phyloP scores from a whole-genome alignment of 2,797 vertebrate species.

The Pseudomugil tenellus region DNA sequence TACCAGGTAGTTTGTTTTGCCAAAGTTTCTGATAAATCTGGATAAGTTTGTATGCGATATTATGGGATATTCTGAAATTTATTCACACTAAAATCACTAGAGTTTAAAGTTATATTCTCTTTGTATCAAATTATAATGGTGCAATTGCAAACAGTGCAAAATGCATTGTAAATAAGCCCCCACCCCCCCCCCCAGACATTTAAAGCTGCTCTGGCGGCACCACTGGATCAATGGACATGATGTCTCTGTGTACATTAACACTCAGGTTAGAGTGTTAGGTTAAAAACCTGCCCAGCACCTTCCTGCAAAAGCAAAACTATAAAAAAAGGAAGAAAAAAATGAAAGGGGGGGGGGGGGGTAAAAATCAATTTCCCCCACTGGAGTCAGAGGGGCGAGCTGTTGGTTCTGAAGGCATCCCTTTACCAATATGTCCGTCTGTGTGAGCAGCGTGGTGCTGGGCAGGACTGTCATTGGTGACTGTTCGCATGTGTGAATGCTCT shows the following conservation, averaged over 20 bases:
- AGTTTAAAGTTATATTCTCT: conserved; percentile 14
- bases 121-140: conserved; percentile 3
- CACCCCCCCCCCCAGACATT: conserved; percentile 60
- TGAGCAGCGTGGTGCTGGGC: conserved; percentile 35
- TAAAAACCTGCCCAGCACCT: conserved; percentile 92
- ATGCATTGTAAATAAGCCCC: conserved; percentile 22
- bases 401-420: conserved; percentile 86
- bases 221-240: conserved; percentile 94
- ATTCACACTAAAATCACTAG: conserved; percentile 12
- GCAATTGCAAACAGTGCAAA: conserved; percentile 13
- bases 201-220: conserved; percentile 73
- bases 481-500: conserved; percentile 67
- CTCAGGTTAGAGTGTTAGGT: conserved; percentile 95
- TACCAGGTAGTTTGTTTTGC: conserved; percentile 62
- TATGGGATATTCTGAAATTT: too few species aligned
- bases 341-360: conserved; percentile 17
- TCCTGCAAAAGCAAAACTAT: conserved; percentile 46
- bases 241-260: conserved; percentile 93
- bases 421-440: conserved; percentile 59
- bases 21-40: conserved; percentile 68
- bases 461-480: conserved; percentile 50
- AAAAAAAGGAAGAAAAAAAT: conserved; percentile 21
- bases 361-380: conserved; percentile 92
- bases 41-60: conserved; percentile 47
- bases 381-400: conserved; percentile 82